Percentiles rank a stretch among this genome's conserved stretches.
Conservation (phyloP, 2,888 invertebrate species). For the Halocaridina rubra region DNA sequence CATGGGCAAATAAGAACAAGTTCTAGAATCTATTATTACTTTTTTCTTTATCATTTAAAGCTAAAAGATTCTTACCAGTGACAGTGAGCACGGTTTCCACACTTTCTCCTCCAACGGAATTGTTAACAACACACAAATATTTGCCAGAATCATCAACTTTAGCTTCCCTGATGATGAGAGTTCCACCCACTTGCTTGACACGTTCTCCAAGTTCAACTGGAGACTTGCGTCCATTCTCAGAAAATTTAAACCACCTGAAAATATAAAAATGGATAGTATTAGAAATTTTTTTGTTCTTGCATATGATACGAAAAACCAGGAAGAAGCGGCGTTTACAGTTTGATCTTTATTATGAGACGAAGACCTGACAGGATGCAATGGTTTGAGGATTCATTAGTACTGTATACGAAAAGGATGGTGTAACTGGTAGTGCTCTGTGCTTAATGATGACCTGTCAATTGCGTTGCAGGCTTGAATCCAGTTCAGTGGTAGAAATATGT, state of each 20-base stretch:
- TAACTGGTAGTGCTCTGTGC: not conserved
- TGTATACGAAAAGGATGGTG: not conserved
- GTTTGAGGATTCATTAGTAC: not conserved
- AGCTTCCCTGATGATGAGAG: constrained; percentile 90
- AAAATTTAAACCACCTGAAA: constrained; percentile 92
- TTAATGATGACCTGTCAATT: too few species aligned
- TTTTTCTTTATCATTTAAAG: too few species aligned
- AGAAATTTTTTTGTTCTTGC: too few species aligned
- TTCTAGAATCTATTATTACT: too few species aligned
- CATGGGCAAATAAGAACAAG: too few species aligned
- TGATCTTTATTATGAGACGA: too few species aligned
- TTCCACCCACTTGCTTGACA: constrained; percentile 92
- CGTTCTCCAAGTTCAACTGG: constrained; percentile 90
- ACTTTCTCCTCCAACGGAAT: constrained; percentile 91
- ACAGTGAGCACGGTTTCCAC: constrained; percentile 93
- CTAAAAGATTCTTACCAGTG: constrained; percentile 72
- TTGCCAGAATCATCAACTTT: constrained; percentile 93
- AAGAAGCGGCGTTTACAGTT: too few species aligned
- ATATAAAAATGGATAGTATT: not conserved
- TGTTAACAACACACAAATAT: constrained; percentile 93
- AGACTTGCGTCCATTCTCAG: constrained; percentile 82
- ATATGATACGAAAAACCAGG: not conserved
- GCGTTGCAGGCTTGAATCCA: too few species aligned
- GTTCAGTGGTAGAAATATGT: too few species aligned
- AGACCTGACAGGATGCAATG: too few species aligned